Base-by-base conservation (phyloP, 2,888 invertebrate genomes). In the Pasiphila rectangulata region DNA sequence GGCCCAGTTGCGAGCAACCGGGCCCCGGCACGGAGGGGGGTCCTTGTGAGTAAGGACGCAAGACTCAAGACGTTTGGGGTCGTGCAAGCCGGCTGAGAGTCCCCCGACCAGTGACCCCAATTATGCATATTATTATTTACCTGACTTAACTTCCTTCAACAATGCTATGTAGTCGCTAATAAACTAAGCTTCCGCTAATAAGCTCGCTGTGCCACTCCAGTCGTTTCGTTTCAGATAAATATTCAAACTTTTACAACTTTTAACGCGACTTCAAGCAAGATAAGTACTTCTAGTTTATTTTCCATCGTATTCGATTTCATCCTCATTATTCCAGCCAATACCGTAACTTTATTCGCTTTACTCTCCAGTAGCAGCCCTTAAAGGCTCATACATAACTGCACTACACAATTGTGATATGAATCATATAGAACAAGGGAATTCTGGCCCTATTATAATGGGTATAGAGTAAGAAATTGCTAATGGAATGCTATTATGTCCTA, bases 401-500 rank as follows among this genome's bases (percentile, higher is more conserved):
- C 36, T 46, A 25, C 16, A 21, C 30, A 9, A 27, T 20, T 25
- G 15, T 27, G 13, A 29, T 27, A 25, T 36, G 13, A 12, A 19
- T 39, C 30, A 19, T 0, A 19, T 12, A 16, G 15, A 34, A 15
- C 7, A 7, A 17, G 32, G 57, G 19, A 63, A 57, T 60, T 48
- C n/a, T 42, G 29, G 53, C 66, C 49, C 41, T 63, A 53, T 42
- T 32, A 15, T 37, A 3, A 16, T 10, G 19, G 10, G 29, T 39
- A 48, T 59, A 64, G 54, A 53, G 58, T 30, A 20, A 23, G 13
- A 29, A 47, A 13, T 48, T 19, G 32, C n/a, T n/a, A n/a, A n/a
- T n/a, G n/a, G n/a, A n/a, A 56, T 41, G 53, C 36, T 44, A 61
- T 66, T 60, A 61, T 41, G 48, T 50, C 49, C 45, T 57, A 52